These are phyloP conservation scores for Anguilla anguilla DNA, from an alignment of 2,797 vertebrate species.

Conservation along the genomic window DNA sequence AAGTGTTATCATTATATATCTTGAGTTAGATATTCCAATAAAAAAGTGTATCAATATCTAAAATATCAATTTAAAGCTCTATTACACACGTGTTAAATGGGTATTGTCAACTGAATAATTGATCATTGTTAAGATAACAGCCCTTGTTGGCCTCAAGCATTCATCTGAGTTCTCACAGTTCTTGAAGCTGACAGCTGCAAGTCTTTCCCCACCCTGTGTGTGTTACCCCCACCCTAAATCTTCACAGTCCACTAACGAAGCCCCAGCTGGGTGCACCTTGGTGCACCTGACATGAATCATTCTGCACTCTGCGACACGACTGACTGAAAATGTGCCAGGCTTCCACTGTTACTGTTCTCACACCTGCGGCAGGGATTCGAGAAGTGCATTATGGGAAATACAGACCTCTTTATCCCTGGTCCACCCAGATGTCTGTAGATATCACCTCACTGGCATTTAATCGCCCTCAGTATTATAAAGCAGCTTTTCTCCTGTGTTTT, in stretches of 20 bases:
- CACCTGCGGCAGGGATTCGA: neutral
- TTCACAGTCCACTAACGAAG: neutral
- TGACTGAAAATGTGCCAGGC: neutral
- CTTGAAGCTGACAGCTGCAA: neutral
- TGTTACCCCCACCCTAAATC: neutral
- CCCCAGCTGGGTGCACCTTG: neutral
- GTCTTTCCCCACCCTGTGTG: neutral
- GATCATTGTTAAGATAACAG: neutral
- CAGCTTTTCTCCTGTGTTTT: neutral
- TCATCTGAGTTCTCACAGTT: neutral
- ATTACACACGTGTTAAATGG: neutral
- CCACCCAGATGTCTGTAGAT: neutral
- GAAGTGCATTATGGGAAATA: neutral
- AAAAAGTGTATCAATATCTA: neutral
- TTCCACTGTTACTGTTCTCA: neutral
- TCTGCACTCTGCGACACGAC: neutral
- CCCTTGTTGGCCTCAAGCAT: neutral
- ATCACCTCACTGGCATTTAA: neutral
- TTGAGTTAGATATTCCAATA: neutral
- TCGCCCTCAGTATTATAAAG: neutral
- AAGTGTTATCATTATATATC: neutral
- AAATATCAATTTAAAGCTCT: neutral
- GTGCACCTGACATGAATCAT: neutral
- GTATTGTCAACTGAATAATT: neutral
- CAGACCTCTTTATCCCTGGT: neutral